Evolutionary conservation across 2,797 vertebrate species (phyloP).

Genomic region (Graptemys geographica): DNA sequence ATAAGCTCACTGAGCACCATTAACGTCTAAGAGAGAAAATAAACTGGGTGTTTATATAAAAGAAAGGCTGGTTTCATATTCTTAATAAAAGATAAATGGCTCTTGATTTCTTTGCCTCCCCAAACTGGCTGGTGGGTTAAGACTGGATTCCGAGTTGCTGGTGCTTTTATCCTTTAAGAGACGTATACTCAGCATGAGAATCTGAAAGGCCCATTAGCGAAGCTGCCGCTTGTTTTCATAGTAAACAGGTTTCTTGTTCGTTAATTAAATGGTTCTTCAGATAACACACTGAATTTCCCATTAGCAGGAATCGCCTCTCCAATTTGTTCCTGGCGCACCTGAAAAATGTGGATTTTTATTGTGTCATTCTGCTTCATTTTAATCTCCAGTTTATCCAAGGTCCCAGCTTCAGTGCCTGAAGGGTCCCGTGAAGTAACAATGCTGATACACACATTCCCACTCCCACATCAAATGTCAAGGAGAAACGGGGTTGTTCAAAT

Average conservation of each 20-base stretch:
- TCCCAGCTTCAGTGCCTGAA: conserved; percentile 47
- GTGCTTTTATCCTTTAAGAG: conserved; percentile 37
- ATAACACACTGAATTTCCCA: conserved; percentile 43
- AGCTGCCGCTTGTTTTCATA: conserved; percentile 56
- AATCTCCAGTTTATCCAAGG: conserved; percentile 63
- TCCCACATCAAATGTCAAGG: conserved; percentile 74
- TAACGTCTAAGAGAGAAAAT: conserved; percentile 77
- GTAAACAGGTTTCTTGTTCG: conserved; percentile 70
- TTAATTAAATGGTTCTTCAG: conserved; percentile 67
- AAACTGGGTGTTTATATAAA: conserved; percentile 74
- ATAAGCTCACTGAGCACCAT: conserved; percentile 72
- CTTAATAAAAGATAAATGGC: conserved; percentile 31
- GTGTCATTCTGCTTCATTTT: conserved; percentile 46
- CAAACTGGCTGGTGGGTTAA: neutral
- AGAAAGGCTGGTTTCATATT: conserved; percentile 52
- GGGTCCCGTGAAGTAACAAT: conserved; percentile 72
- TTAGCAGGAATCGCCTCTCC: conserved; percentile 43
- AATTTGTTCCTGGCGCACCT: conserved; percentile 43
- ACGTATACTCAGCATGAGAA: conserved; percentile 50
- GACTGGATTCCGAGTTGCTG: conserved; percentile 33
- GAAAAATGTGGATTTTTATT: conserved; percentile 42
- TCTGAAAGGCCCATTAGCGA: conserved; percentile 36
- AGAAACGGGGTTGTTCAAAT: conserved; percentile 63
- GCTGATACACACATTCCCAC: conserved; percentile 70
- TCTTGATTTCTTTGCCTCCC: neutral